Base-by-base conservation (phyloP, 2,113 vertebrate genomes). In the Axis porcinus region DNA sequence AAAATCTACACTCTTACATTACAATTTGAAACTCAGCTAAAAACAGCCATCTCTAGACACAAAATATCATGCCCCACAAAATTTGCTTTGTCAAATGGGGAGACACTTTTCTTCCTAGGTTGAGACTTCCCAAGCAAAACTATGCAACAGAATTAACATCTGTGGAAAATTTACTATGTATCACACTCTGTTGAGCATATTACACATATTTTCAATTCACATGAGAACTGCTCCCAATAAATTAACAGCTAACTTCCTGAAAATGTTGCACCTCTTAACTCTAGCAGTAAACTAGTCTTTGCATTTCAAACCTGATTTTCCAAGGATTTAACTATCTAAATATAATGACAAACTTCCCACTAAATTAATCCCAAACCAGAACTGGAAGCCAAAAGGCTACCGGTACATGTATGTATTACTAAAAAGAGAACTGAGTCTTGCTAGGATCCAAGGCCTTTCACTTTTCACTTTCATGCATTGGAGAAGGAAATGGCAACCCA, bases 191-290 rank as follows among this genome's bases (percentile, higher is more conserved):
- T 11, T 70, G 94, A 89, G 15, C 40, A 97, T 94, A 91, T 96
- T 50, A 96, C 17, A 84, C 96, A 92, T 93, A 93, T 92, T 96
- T 95, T 93, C 45, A 95, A 92, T 9, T 47, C 36, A 95, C 25
- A 81, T 11, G 45, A 64, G 52, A 93, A 86, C 9, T 74, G 60
- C 23, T 89, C 79, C 79, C 30, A 86, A 81, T 92, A 97, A 92
- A 78, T 67, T 82, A 82, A 67, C 84, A 67, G 67, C 60, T 95
- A 92, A 98, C 64, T 97, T 97, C 57, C 92, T 94, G 27, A 95
- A 96, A 98, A 90, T 40, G 52, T 12, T 79, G 17, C 4, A 87
- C 54, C 64, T 94, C 54, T 95, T 82, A 15, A 91, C 58, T 93
- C 52, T 23, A 93, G 27, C 60, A 95, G 93, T 70, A n/a, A 96